Evolutionary conservation across 2,797 vertebrate genomes (phyloP).

Genomic region (Mormyrus proboscirostris): DNA sequence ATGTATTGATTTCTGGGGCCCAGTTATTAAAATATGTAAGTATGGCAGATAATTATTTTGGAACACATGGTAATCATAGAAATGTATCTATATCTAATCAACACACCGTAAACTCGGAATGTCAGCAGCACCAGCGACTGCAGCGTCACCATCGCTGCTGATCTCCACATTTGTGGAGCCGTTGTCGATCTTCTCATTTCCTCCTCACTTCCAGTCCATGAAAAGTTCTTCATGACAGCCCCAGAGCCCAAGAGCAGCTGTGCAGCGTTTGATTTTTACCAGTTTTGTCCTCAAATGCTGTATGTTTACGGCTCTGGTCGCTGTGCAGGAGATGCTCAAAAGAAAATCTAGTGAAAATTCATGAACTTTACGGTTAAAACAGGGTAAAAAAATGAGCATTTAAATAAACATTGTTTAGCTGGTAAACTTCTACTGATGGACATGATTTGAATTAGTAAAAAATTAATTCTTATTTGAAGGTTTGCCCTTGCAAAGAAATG

Average conservation of each 20-base stretch:
- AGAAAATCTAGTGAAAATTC: neutral
- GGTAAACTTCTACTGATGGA: neutral
- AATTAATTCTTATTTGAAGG: neutral
- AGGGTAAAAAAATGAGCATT: neutral
- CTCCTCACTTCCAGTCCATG: neutral
- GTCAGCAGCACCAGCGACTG: neutral
- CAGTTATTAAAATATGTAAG: slow-evolving; percentile 9
- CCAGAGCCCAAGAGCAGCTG: neutral
- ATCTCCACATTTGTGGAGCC: neutral
- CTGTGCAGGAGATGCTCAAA: neutral
- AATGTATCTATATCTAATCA: neutral
- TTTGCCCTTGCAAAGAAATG: neutral
- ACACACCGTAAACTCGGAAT: slow-evolving; percentile 3
- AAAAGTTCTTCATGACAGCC: neutral
- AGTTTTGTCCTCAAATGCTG: neutral
- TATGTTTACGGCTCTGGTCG: neutral
- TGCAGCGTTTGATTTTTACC: neutral
- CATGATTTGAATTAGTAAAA: neutral
- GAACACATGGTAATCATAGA: neutral
- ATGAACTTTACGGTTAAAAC: neutral
- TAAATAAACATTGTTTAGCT: neutral
- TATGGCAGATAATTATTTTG: slow-evolving; percentile 13
- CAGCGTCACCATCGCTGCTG: neutral
- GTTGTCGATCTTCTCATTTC: neutral
- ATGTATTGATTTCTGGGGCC: neutral